phyloP scores from a whole-genome alignment of 2,113 vertebrate species.

The Struthidea cinerea region DNA sequence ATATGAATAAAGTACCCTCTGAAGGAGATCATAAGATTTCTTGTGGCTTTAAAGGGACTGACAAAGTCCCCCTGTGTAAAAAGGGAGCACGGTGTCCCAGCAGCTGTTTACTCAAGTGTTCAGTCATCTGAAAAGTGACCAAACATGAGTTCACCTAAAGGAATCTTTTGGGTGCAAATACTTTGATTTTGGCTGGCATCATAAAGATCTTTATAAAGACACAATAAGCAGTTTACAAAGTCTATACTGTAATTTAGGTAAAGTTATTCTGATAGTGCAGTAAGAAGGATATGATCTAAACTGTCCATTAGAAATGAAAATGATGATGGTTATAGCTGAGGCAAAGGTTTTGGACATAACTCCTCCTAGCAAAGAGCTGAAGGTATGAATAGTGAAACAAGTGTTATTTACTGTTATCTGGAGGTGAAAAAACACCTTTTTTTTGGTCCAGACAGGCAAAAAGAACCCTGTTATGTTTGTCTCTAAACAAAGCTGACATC shows the following conservation, averaged over 20 bases:
- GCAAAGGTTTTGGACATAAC: not conserved
- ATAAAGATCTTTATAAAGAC: not conserved
- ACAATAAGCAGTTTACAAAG: not conserved
- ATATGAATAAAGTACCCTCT: not conserved
- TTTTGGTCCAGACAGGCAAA: not conserved
- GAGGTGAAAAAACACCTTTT: not conserved
- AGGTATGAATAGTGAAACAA: not conserved
- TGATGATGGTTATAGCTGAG: not conserved
- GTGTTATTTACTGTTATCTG: not conserved
- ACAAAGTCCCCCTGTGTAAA: not conserved
- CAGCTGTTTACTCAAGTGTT: conserved; percentile 24
- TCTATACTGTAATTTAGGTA: conserved; percentile 33
- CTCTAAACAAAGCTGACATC: not conserved
- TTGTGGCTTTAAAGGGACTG: conserved; percentile 43
- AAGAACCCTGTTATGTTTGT: not conserved
- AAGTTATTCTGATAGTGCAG: conserved; percentile 26
- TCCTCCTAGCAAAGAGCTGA: not conserved
- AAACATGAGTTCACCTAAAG: conserved; percentile 25
- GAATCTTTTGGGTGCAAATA: not conserved
- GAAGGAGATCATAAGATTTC: not conserved
- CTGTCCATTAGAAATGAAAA: not conserved
- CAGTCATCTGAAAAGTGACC: conserved; percentile 51
- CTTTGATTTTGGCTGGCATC: conserved; percentile 15
- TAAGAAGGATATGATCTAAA: not conserved
- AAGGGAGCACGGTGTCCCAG: not conserved